Evolutionary conservation across 2,113 vertebrate species (phyloP), one percentile per base, ranked within the genome.

Genomic region (Podarcis muralis): DNA sequence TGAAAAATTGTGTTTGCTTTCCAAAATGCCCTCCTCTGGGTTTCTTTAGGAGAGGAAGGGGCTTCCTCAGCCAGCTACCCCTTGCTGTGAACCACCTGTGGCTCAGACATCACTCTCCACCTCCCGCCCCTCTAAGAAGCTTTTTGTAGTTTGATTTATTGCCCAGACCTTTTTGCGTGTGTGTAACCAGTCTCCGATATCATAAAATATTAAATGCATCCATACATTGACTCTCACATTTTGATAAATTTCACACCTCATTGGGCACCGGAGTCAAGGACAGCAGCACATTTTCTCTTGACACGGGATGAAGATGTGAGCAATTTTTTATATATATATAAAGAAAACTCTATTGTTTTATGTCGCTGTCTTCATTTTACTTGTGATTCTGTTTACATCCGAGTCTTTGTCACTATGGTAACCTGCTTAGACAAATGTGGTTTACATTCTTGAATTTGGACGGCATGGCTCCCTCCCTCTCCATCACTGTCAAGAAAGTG

Each of bases 231-330:
- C 94, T 96, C 96, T 96, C 94, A 93, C 93, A 92, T 96, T 97
- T 97, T 96, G 96, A 96, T 97, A 96, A 92, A 93, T 97, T 96
- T 96, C 95, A 97, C 23, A 92, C 94, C 95, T 97, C 96, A 96
- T 97, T 97, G 96, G 91, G 94, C 93, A 16, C 92, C 4, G 90
- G 93, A 96, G 95, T 97, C 95, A 96, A 97, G 95, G 96, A 96
- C 95, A 96, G 89, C 93, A 93, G 94, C 94, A 91, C 94, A 92
- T 97, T 97, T 97, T 96, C 87, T 96, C 93, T 95, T 96, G 93
- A 95, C 94, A 85, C 8, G 3, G 82, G 95, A 95, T 96, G 96
- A 96, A 95, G 96, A 95, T 95, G 93, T 93, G 92, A 94, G 93
- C 90, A 91, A 88, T 76, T 92, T 87, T 94, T 2, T 53, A 53